Evolutionary conservation across 2,888 invertebrate species (phyloP).

Genomic region (Cephus pulcher): DNA sequence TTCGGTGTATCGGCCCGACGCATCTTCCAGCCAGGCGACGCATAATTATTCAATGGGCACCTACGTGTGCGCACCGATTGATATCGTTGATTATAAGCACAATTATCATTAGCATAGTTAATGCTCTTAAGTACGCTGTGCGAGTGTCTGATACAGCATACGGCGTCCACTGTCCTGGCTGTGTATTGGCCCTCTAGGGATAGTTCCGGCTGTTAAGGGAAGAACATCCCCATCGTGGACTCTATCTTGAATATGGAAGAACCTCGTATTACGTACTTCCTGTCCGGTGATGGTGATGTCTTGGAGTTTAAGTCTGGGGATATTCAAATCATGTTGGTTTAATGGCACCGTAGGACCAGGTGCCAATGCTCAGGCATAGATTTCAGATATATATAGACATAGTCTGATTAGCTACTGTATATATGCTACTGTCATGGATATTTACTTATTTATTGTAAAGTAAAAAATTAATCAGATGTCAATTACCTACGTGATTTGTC

Average conservation of each 20-base stretch:
- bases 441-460: background rate
- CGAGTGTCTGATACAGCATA: background rate
- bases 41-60: conserved; percentile 59
- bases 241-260: background rate
- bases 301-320: background rate
- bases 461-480: background rate
- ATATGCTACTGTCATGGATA: background rate
- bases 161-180: background rate
- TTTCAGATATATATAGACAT: background rate
- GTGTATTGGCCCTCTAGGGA: background rate
- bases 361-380: background rate
- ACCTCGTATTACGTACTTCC: background rate
- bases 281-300: background rate
- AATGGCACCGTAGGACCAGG: background rate
- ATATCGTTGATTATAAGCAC: conserved; percentile 56
- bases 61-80: conserved; percentile 51
- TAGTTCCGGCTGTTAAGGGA: background rate
- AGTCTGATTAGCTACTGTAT: background rate
- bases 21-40: conserved; percentile 52
- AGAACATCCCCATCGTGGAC: conserved; percentile 1
- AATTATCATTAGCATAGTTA: conserved; percentile 58
- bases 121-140: conserved; percentile 45
- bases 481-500: background rate
- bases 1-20: conserved; percentile 46
- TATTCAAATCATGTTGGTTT: background rate